Evolutionary conservation across 2,888 invertebrate genomes (phyloP).

Genomic region (Melanchra persicariae): DNA sequence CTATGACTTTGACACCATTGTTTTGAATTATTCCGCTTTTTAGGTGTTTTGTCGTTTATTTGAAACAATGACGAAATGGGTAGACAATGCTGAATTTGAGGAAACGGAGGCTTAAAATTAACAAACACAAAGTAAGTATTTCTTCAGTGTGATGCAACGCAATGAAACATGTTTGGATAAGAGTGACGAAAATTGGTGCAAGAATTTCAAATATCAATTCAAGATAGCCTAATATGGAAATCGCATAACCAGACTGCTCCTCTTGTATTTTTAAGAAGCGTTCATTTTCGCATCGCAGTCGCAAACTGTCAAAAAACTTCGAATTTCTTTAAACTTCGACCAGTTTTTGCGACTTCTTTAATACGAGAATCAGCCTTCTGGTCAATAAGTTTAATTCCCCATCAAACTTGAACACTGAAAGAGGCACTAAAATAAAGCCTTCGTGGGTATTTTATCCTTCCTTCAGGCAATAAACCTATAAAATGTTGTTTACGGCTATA

Average conservation of each 20-base stretch:
- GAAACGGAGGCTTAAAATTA: slow-evolving; percentile 32
- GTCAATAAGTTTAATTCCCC: not conserved
- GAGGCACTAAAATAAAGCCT: not conserved
- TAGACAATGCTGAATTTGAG: slow-evolving; percentile 56
- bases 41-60: slow-evolving; percentile 44
- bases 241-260: too few relatives aligned
- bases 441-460: not conserved
- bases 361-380: too few relatives aligned
- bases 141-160: slow-evolving; percentile 28
- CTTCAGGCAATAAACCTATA: not conserved
- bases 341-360: too few relatives aligned
- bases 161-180: slow-evolving; percentile 16
- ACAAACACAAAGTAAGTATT: slow-evolving; percentile 13
- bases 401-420: not conserved
- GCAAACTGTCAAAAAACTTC: too few relatives aligned
- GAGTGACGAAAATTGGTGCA: slow-evolving; percentile 26
- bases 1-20: slow-evolving; percentile 72
- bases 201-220: not conserved
- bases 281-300: too few relatives aligned
- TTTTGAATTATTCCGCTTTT: slow-evolving; percentile 59
- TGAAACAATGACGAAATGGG: slow-evolving; percentile 54
- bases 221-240: not conserved
- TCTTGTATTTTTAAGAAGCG: too few relatives aligned
- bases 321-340: too few relatives aligned
- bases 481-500: not conserved